Evolutionary conservation across 30 jellyfish, hydroid and myxozoan genomes (phyloP), one percentile per base, ranked within the genome.

Genomic region (Aurelia coerulea): DNA sequence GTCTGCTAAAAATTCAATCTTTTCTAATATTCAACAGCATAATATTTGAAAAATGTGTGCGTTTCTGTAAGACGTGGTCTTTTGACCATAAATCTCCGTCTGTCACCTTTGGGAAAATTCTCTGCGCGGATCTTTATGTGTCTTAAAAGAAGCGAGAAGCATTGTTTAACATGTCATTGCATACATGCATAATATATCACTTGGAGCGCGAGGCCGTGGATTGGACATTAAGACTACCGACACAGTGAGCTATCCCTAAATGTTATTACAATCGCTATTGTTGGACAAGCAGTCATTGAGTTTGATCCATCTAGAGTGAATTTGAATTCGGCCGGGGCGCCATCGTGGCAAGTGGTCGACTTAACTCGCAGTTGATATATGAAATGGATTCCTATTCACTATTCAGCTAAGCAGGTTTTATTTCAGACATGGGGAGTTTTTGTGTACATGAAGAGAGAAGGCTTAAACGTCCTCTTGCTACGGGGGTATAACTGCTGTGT

Each of bases 331-430:
- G 58, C 33, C 52, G 18, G 53, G 92, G 86, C 92, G 92, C 92
- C 92, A 71, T 34, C 92, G 15, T 83, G 50, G 85, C 79, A 71
- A 83, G 92, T 51, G 76, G 68, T 74, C 78, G 73, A 15, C 80
- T 83, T 73, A 60, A 10, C 31, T 69, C 92, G 59, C 86, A 51
- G 80, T 81, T 56, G 92, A 53, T 50, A 23, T 79, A 78, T 79
- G 89, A 59, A 65, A 79, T 63, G 54, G 80, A 65, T 79, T 62
- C 39, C 37, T 12, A 12, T 63, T 79, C 67, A 67, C 63, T 58
- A 65, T 50, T 17, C 52, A 78, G 18, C 15, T 60, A 39, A 60
- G 49, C 65, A 65, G 64, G 89, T 46, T 29, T 79, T 79, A 79
- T 62, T 63, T 39, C 49, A 9, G 54, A 29, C 89, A 50, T 79